phyloP scores from a whole-genome alignment of 2,888 invertebrate genomes.

The Sylvicola fuscatus region DNA sequence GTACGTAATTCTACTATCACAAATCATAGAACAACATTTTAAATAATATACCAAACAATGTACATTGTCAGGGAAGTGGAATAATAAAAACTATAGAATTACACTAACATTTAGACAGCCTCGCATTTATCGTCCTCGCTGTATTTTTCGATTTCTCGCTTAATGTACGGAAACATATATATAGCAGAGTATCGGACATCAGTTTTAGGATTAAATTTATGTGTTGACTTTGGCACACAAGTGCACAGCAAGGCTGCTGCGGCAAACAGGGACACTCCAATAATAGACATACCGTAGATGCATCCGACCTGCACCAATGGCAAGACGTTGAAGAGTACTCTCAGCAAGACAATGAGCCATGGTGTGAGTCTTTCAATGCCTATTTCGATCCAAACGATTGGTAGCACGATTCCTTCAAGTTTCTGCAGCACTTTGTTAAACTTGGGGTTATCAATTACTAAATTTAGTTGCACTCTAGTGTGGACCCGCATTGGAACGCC shows the following conservation, averaged over 20 bases:
- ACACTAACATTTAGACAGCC: background rate
- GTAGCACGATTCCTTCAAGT: constrained; percentile 42
- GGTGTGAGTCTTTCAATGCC: constrained; percentile 24
- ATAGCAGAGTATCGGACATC: constrained; percentile 11
- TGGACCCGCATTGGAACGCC: constrained; percentile 43
- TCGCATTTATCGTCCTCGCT: constrained; percentile 3
- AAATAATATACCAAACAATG: no score
- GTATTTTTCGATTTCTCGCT: constrained; percentile 7
- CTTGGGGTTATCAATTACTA: constrained; percentile 38
- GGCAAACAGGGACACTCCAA: constrained; percentile 27
- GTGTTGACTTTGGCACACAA: constrained; percentile 12
- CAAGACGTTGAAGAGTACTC: constrained; percentile 28
- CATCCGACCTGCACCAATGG: constrained; percentile 29
- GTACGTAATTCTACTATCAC: no score
- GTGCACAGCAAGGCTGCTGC: constrained; percentile 15
- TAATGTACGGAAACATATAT: constrained; percentile 11
- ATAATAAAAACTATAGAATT: no score
- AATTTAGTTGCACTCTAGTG: constrained; percentile 50
- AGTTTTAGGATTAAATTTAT: constrained; percentile 7
- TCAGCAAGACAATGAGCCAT: constrained; percentile 24
- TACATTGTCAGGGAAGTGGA: no score
- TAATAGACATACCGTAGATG: constrained; percentile 25
- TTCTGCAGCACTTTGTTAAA: constrained; percentile 37
- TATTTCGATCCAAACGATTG: constrained; percentile 51
- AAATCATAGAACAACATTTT: no score